A percentile compares a stretch with the other conserved stretches of the same genome.
Evolutionary conservation across 2,888 invertebrate genomes (phyloP).

Genomic region (Loripinus fragilis): DNA sequence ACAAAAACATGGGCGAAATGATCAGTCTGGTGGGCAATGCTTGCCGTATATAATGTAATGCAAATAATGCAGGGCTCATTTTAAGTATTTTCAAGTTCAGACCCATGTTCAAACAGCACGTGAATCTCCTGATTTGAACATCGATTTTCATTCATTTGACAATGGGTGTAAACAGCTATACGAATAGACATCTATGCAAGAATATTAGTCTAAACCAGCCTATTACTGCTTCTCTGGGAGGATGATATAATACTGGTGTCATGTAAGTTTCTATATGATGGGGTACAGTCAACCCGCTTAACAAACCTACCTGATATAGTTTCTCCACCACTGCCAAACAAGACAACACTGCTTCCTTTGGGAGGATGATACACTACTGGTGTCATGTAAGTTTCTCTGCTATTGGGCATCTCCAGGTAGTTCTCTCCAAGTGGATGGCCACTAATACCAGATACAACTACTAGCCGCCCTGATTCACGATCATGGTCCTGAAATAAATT

Average conservation of each 20-base stretch:
- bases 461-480: constrained; percentile 72
- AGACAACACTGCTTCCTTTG: constrained; percentile 74
- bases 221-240: constrained; percentile 70
- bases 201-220: constrained; percentile 81
- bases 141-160: too few relatives aligned
- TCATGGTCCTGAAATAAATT: constrained; percentile 65
- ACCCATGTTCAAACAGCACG: too few relatives aligned
- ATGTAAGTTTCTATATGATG: constrained; percentile 74
- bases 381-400: constrained; percentile 79
- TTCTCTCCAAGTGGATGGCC: constrained; percentile 75
- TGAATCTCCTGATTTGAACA: too few relatives aligned
- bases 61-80: too few relatives aligned
- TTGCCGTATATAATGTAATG: too few relatives aligned
- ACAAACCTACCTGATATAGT: constrained; percentile 74
- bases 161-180: too few relatives aligned
- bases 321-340: constrained; percentile 81
- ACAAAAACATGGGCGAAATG: too few relatives aligned
- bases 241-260: constrained; percentile 77
- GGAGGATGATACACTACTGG: constrained; percentile 74
- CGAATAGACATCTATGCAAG: too few relatives aligned
- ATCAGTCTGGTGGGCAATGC: too few relatives aligned
- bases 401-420: constrained; percentile 74
- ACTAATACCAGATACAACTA: constrained; percentile 78
- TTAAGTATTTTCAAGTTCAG: too few relatives aligned
- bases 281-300: too few relatives aligned